Evolutionary conservation across 2,797 vertebrate genomes (phyloP).

Genomic region (Smutsia temminckii): DNA sequence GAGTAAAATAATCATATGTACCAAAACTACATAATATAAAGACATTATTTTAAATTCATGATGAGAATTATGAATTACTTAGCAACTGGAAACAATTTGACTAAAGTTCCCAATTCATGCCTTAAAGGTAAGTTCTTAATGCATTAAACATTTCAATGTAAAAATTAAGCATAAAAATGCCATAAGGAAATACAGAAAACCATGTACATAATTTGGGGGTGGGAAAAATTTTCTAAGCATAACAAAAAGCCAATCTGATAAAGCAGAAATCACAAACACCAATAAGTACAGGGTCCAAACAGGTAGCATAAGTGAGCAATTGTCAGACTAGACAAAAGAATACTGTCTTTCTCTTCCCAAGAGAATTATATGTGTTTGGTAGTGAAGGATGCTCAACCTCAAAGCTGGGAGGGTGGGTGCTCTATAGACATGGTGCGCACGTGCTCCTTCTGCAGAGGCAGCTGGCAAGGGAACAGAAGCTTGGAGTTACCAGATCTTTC

Average conservation of each 20-base stretch:
- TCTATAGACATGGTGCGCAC: no score
- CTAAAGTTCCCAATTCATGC: neutral
- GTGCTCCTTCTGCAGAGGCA: neutral
- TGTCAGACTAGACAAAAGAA: neutral
- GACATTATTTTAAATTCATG: constrained; percentile 20
- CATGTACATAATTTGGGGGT: neutral
- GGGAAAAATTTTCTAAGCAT: neutral
- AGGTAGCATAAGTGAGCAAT: neutral
- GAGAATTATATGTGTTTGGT: neutral
- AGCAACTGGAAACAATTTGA: constrained; percentile 37
- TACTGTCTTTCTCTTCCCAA: neutral
- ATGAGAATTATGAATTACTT: neutral
- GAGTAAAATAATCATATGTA: neutral
- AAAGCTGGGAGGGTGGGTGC: fast-evolving
- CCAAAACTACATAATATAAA: neutral
- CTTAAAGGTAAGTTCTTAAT: constrained; percentile 23
- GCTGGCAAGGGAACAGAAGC: neutral
- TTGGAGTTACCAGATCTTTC: fast-evolving
- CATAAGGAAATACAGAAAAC: neutral
- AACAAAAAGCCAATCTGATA: neutral
- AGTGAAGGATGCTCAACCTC: neutral
- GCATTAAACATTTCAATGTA: constrained; percentile 19
- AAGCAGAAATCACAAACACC: constrained; percentile 11
- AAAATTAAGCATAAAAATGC: neutral
- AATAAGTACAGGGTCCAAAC: neutral